Evolutionary conservation across 2,797 vertebrate genomes (phyloP).

Genomic region (Hemitrygon akajei): DNA sequence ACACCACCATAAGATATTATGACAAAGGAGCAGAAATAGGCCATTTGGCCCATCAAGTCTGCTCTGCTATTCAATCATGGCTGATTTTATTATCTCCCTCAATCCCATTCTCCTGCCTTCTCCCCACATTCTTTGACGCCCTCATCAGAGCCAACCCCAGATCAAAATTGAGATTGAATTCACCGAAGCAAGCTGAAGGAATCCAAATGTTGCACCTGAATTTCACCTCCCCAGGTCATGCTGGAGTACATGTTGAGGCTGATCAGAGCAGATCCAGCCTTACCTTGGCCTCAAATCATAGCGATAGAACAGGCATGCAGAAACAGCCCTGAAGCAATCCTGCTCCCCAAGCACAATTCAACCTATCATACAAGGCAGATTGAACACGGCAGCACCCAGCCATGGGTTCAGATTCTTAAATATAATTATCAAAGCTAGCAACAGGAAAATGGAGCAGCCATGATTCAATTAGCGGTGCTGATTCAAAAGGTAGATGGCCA

Average conservation of each 20-base stretch:
- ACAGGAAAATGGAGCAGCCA: too few species aligned
- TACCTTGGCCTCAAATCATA: not conserved
- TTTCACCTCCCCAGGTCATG: not conserved
- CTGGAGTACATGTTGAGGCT: not conserved
- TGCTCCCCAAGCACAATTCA: not conserved
- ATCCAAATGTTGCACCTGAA: not conserved
- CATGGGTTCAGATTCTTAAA: not conserved
- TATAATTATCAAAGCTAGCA: not conserved
- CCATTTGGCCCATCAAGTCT: too few species aligned
- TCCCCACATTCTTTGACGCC: too few species aligned
- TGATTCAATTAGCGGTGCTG: too few species aligned
- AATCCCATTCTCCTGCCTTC: too few species aligned
- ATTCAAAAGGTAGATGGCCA: too few species aligned
- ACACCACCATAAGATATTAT: not conserved
- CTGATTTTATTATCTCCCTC: too few species aligned
- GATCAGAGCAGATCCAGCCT: not conserved
- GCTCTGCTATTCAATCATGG: too few species aligned
- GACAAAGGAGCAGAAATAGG: too few species aligned
- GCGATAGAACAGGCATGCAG: not conserved
- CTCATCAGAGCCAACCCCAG: not conserved
- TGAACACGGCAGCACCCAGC: not conserved
- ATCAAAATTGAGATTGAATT: not conserved
- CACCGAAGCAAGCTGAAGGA: not conserved
- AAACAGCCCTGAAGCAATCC: not conserved
- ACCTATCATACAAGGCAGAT: not conserved